Conservation (phyloP, 2,113 vertebrate species). For the Chionis minor region DNA sequence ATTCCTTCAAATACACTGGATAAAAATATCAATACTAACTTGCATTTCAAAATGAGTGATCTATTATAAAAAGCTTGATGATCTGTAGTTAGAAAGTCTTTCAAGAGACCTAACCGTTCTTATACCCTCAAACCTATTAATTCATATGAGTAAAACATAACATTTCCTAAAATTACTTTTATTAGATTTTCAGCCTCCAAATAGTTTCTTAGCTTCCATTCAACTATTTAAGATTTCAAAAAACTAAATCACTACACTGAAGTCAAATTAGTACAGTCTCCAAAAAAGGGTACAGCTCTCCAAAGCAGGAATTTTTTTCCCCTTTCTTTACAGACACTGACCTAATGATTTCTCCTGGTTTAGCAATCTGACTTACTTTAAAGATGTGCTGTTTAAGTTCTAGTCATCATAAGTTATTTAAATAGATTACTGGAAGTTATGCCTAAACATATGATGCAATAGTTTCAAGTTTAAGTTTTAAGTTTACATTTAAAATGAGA, state of each 20-base stretch:
- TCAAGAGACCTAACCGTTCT: neutral
- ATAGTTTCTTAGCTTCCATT: neutral
- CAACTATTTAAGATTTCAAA: neutral
- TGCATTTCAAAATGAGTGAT: neutral
- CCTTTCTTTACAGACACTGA: neutral
- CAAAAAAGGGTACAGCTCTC: neutral
- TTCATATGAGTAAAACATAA: neutral
- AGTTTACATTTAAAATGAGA: neutral
- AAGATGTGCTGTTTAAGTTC: neutral
- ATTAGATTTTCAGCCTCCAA: neutral
- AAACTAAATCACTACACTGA: neutral
- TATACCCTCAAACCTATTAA: neutral
- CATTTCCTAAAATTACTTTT: neutral
- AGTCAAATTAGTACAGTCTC: neutral
- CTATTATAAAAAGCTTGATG: neutral
- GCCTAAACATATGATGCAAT: slow-evolving; percentile 9
- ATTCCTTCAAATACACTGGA: neutral
- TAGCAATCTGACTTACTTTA: neutral
- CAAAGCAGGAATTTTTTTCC: neutral
- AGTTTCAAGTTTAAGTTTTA: slow-evolving; percentile 32
- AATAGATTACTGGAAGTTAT: slow-evolving; percentile 20
- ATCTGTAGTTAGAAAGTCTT: neutral
- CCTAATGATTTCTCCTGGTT: neutral
- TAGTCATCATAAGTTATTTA: neutral
- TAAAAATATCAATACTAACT: neutral